These are phyloP conservation scores for Danionella dracula DNA, from an alignment of 2,797 vertebrate genomes.

Conservation along the genomic window DNA sequence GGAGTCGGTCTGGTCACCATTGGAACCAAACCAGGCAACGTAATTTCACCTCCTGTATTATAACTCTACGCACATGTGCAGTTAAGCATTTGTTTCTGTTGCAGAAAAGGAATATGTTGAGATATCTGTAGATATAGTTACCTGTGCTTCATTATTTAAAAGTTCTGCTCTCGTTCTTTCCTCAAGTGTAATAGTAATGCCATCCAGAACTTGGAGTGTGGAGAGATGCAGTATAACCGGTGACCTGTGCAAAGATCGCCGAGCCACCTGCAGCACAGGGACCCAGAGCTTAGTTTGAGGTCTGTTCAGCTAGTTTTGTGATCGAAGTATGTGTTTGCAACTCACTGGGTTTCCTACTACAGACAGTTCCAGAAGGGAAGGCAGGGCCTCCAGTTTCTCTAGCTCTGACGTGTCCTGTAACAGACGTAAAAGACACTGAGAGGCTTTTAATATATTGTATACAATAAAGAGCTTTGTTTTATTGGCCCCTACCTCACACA, in stretches of 20 bases:
- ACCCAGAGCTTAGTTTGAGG: neutral
- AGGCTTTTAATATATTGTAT: no score
- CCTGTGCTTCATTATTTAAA: constrained; percentile 65
- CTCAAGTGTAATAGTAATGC: constrained; percentile 67
- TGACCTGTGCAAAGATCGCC: constrained; percentile 68
- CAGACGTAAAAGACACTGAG: neutral
- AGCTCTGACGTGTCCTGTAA: constrained; percentile 76
- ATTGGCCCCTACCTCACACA: no score
- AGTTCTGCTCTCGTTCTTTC: constrained; percentile 76
- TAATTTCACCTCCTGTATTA: constrained; percentile 54
- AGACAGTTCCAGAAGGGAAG: constrained; percentile 77
- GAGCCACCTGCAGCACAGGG: constrained; percentile 62
- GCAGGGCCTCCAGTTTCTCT: constrained; percentile 77
- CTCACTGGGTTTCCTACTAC: constrained; percentile 80
- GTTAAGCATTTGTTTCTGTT: neutral
- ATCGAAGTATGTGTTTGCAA: constrained; percentile 37
- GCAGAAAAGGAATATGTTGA: neutral
- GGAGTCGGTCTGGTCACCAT: constrained; percentile 54
- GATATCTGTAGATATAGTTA: constrained; percentile 45
- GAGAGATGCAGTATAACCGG: constrained; percentile 68
- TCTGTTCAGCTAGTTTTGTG: neutral
- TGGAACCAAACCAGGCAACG: constrained; percentile 59
- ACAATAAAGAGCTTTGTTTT: no score
- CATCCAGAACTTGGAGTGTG: constrained; percentile 78
- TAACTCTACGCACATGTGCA: constrained; percentile 38